These are phyloP conservation scores for Anarsia innoxiella DNA, from an alignment of 2,888 invertebrate genomes.

Conservation along the genomic window DNA sequence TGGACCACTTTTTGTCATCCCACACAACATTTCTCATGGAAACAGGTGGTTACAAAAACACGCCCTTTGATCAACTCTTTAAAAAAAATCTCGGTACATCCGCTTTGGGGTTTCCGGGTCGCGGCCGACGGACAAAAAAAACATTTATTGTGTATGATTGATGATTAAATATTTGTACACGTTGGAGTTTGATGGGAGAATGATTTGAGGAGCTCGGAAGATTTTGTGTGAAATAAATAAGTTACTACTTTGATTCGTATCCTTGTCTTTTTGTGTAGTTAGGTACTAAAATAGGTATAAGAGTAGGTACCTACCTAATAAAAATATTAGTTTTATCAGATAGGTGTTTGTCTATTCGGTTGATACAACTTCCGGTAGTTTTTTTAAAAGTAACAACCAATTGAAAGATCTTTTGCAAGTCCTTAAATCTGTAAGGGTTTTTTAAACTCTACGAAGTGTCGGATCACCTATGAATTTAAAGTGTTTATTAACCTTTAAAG, in stretches of 20 bases:
- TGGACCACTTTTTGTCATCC: conserved; percentile 36
- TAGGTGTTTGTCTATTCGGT: too few species aligned
- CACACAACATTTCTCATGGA: conserved; percentile 47
- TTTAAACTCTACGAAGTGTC: too few species aligned
- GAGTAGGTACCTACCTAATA: background rate
- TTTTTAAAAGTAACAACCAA: too few species aligned
- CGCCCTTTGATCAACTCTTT: conserved; percentile 54
- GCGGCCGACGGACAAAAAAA: conserved; percentile 34
- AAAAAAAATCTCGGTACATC: conserved; percentile 47
- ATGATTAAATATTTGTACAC: conserved; percentile 49
- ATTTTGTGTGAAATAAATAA: too few species aligned
- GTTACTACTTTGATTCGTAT: too few species aligned
- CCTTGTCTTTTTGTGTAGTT: too few species aligned
- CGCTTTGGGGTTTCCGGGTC: conserved; percentile 65
- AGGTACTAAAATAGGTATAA: background rate
- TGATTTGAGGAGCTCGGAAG: conserved; percentile 16
- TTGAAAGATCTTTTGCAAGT: too few species aligned
- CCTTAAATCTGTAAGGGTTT: too few species aligned
- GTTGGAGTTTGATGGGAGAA: conserved; percentile 36
- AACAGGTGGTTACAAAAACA: conserved; percentile 65
- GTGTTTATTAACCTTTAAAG: too few species aligned
- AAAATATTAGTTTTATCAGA: too few species aligned
- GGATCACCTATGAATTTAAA: too few species aligned
- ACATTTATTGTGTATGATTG: conserved; percentile 42
- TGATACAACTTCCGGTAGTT: too few species aligned